Evolutionary conservation across 2,797 vertebrate species (phyloP), one percentile per base, ranked within the genome.

Genomic region (Bryconaethiops microstoma): DNA sequence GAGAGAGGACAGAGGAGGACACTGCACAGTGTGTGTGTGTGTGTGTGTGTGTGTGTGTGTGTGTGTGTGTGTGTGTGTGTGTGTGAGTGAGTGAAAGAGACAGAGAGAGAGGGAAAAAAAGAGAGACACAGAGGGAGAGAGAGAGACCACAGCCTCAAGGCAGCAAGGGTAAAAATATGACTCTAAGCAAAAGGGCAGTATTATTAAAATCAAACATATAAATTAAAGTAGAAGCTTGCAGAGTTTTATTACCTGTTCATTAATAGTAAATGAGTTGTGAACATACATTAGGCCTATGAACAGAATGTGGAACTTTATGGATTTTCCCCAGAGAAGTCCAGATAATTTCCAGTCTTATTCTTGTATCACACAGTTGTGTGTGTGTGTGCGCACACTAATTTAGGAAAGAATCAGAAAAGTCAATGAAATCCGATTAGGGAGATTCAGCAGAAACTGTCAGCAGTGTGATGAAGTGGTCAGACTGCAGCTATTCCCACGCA

Each of bases 381-480:
- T 35, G 21, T 19, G 7, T 14, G 19, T 39, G 72, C 45, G 48
- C 25, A 70, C 14, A 75, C 79, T 64, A 76, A 74, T 21, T 76
- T 68, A 77, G 57, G 63, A 45, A 69, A 74, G 82, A 82, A 74
- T 39, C 55, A 64, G 54, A 81, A 52, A 40, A 83, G 59, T 67
- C 79, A 88, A 70, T 64, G 79, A 76, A 86, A 85, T 42, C 77
- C 40, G 40, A 86, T 88, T 84, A 76, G 70, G 77, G 23, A 13
- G 60, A 74, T 85, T 88, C 87, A 89, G 87, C 85, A 74, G 40
- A 1, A 60, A 64, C 84, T 84, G 78, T 83, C 71, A 40, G 40
- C 5, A 45, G 48, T 64, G 45, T 59, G 55, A 91, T 79, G 77
- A 81, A 88, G 83, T 60, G 23, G 23, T 82, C 35, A 8, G 7